Conservation (phyloP, 2,113 vertebrate genomes). For the Vireo altiloquus region DNA sequence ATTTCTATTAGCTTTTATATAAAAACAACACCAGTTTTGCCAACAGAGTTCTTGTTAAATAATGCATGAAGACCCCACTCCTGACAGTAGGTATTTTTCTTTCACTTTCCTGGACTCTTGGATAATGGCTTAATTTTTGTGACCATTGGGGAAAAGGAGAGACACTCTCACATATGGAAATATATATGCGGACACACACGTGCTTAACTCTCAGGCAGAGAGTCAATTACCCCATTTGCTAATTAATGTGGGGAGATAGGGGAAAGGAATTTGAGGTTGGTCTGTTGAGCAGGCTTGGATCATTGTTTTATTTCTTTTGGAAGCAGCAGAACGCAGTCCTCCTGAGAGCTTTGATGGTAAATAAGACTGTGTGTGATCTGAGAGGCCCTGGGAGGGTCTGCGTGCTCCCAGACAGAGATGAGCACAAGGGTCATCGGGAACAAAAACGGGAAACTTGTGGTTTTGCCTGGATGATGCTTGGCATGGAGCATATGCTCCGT, state of each 20-base stretch:
- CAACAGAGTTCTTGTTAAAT: conserved; percentile 58
- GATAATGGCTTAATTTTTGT: conserved; percentile 7
- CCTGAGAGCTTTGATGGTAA: neutral
- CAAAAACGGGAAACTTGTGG: rapidly evolving
- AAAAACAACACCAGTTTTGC: conserved; percentile 66
- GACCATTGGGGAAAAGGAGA: neutral
- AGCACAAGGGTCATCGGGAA: rapidly evolving
- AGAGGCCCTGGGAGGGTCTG: neutral
- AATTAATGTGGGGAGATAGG: neutral
- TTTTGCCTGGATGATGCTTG: neutral
- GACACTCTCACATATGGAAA: rapidly evolving
- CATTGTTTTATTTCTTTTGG: neutral
- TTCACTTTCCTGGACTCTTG: conserved; percentile 16
- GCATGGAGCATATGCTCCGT: neutral
- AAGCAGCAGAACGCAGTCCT: neutral
- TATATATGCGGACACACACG: rapidly evolving
- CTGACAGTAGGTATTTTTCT: conserved; percentile 32
- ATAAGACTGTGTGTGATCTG: neutral
- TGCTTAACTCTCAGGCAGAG: neutral
- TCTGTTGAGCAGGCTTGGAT: neutral
- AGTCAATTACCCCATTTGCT: neutral
- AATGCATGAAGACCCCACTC: conserved; percentile 60
- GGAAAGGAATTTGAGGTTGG: neutral
- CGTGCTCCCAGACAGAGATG: rapidly evolving
- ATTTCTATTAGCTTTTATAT: conserved; percentile 72